A percentile compares a stretch with the other conserved stretches of the same genome.
Evolutionary conservation across 2,113 vertebrate species (phyloP).

Genomic region (Maccullochella peelii): DNA sequence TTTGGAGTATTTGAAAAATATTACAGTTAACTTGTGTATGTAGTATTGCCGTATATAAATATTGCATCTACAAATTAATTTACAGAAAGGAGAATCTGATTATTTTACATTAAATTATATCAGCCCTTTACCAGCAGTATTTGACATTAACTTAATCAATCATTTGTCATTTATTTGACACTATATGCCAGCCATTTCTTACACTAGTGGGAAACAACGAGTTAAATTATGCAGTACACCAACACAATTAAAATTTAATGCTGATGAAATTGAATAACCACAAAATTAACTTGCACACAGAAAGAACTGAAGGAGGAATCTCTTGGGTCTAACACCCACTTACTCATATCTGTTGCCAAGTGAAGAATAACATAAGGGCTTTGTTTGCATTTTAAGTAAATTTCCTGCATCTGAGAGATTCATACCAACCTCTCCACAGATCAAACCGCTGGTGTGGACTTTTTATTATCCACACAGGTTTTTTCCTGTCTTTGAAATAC

Average conservation of each 20-base stretch:
- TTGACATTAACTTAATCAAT: not conserved
- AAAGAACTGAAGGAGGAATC: conserved; percentile 16
- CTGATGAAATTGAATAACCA: conserved; percentile 9
- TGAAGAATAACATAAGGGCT: conserved; percentile 31
- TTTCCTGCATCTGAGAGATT: conserved; percentile 35
- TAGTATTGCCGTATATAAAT: not conserved
- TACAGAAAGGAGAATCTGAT: not conserved
- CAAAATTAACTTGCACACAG: conserved; percentile 5
- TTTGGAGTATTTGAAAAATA: not conserved
- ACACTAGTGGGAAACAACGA: not conserved
- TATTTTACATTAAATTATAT: not conserved
- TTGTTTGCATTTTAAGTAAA: conserved; percentile 38
- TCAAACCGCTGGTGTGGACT: no score
- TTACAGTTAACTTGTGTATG: not conserved
- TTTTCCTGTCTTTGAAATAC: not conserved
- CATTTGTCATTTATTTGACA: not conserved
- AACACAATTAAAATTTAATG: conserved; percentile 3
- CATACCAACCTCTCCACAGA: conserved; percentile 7
- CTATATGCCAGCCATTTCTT: not conserved
- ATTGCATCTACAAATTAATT: not conserved
- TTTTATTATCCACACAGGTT: no score
- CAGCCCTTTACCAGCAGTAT: not conserved
- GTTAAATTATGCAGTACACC: not conserved
- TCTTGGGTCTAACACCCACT: conserved; percentile 24
- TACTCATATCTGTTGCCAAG: conserved; percentile 39